Percentiles rank a stretch among this genome's conserved stretches.
Conservation (phyloP, 2,888 invertebrate genomes). For the Polia nebulosa region DNA sequence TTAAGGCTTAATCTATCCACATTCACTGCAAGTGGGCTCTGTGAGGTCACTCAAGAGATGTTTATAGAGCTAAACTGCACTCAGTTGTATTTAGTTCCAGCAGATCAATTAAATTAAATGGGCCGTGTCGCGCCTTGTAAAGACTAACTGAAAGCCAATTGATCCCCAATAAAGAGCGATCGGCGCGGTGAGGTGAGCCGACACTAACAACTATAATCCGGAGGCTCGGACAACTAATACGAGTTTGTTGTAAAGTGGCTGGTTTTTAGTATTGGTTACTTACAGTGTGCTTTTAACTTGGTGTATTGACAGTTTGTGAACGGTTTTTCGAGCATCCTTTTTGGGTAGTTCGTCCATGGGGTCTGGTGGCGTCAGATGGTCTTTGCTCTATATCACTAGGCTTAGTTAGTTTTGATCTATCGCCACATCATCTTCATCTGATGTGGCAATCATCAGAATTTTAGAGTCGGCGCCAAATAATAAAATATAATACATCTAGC, state of each 20-base stretch:
- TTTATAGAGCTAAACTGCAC: neutral
- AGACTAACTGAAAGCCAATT: constrained; percentile 61
- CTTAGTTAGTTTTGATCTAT: too few relatives aligned
- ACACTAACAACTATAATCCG: constrained; percentile 69
- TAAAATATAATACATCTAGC: too few relatives aligned
- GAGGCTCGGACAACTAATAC: constrained; percentile 44
- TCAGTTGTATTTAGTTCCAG: constrained; percentile 22
- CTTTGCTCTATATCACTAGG: too few relatives aligned
- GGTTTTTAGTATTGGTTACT: constrained; percentile 17
- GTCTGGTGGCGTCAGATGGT: too few relatives aligned
- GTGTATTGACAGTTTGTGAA: too few relatives aligned
- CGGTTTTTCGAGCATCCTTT: too few relatives aligned
- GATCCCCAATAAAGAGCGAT: constrained; percentile 65
- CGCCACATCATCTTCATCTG: too few relatives aligned
- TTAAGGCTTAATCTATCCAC: neutral
- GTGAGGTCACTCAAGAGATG: neutral
- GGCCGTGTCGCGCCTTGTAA: constrained; percentile 43
- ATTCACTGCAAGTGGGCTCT: neutral
- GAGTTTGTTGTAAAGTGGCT: constrained; percentile 32
- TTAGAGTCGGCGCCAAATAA: too few relatives aligned
- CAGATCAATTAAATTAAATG: constrained; percentile 50
- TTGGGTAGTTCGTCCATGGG: too few relatives aligned
- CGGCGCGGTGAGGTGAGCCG: constrained; percentile 62
- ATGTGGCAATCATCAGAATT: too few relatives aligned
- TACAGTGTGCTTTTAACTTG: too few relatives aligned